phyloP scores from a whole-genome alignment of 1,140 invertebrate species.

The Drosophila lacertosa region DNA sequence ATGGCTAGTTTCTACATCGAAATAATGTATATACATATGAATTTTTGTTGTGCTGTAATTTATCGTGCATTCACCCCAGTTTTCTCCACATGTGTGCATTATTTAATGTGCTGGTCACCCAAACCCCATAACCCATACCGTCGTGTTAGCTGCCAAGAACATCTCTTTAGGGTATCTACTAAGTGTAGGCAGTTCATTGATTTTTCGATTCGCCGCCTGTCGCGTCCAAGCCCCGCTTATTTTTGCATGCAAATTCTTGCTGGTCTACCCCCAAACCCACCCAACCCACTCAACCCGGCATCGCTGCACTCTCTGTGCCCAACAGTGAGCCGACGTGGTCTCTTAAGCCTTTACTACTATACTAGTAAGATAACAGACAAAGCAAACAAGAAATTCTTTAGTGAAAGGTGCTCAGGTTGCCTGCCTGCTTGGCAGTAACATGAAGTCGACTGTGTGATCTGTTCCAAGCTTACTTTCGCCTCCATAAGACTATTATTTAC shows the following conservation, averaged over 20 bases:
- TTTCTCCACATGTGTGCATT: conserved; percentile 17
- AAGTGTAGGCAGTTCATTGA: conserved; percentile 42
- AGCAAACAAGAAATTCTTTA: conserved; percentile 2
- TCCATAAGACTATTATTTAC: neutral
- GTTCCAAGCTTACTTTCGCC: neutral
- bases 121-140: too few relatives aligned
- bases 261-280: neutral
- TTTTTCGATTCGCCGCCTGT: conserved; percentile 39
- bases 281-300: too few relatives aligned
- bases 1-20: neutral
- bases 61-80: conserved; percentile 68
- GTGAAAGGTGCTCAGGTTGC: conserved; percentile 13
- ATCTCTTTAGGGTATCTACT: conserved; percentile 25
- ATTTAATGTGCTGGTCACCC: conserved; percentile 20
- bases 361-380: conserved; percentile 4
- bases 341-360: neutral
- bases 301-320: neutral
- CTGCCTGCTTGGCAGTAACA: neutral
- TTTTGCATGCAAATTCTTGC: conserved; percentile 30
- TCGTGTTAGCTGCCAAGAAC: conserved; percentile 26
- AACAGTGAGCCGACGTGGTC: neutral
- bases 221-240: conserved; percentile 38
- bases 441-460: neutral
- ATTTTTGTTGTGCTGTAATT: conserved; percentile 49
- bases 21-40: conserved; percentile 10